Percentiles rank a stretch among this genome's conserved stretches.
These are phyloP conservation scores for Drosophila peninsularis DNA, from an alignment of 2,888 invertebrate genomes.

Conservation along the genomic window DNA sequence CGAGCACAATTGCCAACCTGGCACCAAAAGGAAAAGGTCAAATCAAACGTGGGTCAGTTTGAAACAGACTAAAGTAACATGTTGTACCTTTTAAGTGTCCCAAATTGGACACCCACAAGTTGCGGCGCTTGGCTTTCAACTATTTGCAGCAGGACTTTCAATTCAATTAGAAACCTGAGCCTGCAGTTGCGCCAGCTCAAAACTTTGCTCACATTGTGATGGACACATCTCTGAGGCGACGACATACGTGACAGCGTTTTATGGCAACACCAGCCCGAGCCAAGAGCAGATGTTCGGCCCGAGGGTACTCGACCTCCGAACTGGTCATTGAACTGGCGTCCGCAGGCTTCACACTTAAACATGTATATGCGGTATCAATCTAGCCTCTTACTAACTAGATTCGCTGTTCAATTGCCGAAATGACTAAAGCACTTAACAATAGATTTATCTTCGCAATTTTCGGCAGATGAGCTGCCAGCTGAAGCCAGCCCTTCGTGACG, in stretches of 20 bases:
- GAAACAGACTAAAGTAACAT: constrained; percentile 24
- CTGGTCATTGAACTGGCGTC: constrained; percentile 46
- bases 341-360: too few relatives aligned
- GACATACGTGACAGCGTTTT: constrained; percentile 70
- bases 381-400: background rate
- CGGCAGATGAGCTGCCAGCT: background rate
- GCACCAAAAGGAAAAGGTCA: constrained; percentile 52
- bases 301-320: constrained; percentile 27
- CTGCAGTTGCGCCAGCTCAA: constrained; percentile 24
- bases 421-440: background rate
- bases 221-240: constrained; percentile 47
- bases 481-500: background rate
- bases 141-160: constrained; percentile 40
- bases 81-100: constrained; percentile 15
- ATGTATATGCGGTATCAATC: too few relatives aligned
- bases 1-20: constrained; percentile 24
- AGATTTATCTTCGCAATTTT: constrained; percentile 6
- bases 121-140: constrained; percentile 11
- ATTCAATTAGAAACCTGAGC: constrained; percentile 74
- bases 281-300: constrained; percentile 9
- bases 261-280: constrained; percentile 17
- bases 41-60: constrained; percentile 26
- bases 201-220: constrained; percentile 52
- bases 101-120: constrained; percentile 7
- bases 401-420: background rate